Base-by-base conservation (phyloP, 2,113 vertebrate genomes). In the Xenopus borealis region DNA sequence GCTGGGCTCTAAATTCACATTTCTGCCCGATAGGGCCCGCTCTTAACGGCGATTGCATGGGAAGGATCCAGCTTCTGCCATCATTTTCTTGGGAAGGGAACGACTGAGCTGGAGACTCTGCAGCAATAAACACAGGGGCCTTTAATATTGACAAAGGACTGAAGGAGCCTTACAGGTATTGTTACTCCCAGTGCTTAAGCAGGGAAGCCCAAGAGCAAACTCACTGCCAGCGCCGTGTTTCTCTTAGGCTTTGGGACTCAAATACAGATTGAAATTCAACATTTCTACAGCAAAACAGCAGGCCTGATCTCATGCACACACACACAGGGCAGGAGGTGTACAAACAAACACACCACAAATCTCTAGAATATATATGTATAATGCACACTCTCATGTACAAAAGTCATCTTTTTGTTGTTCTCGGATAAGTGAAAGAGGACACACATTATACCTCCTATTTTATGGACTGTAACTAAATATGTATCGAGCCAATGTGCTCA, bases 101-200 rank as follows among this genome's bases (percentile, higher is more conserved):
- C 11, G 16, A 67, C 7, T 40, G 47, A 63, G 27, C 27, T 55
- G 58, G 58, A n/a, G 10, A 55, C 16, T 23, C 59, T 14, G 27
- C 13, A 62, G 61, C 30, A 55, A 44, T 11, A 50, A 53, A 19
- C 58, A 27, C 23, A n/a, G 61, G 61, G 74, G 74, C 74, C 74
- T 77, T 64, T 52, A 30, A n/a, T 23, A 14, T n/a, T 66, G 12
- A 62, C 73, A 69, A 53, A 77, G 72, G 59, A 77, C 17, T 33
- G 16, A 61, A 52, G 44, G 53, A 19, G 9, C 18, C 55, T 63
- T 20, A 19, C 74, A 70, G 67, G 74, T 77, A 77, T 23, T n/a
- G 19, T 44, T 45, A 13, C 16, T 12, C 14, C 14, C 47, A 50
- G 14, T 10, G 57, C 12, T 19, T 18, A n/a, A 57, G 58, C 40